These are phyloP conservation scores for zebrafish (Danio rerio) DNA, from an alignment of 2,113 vertebrate genomes.

Conservation along the genomic window DNA sequence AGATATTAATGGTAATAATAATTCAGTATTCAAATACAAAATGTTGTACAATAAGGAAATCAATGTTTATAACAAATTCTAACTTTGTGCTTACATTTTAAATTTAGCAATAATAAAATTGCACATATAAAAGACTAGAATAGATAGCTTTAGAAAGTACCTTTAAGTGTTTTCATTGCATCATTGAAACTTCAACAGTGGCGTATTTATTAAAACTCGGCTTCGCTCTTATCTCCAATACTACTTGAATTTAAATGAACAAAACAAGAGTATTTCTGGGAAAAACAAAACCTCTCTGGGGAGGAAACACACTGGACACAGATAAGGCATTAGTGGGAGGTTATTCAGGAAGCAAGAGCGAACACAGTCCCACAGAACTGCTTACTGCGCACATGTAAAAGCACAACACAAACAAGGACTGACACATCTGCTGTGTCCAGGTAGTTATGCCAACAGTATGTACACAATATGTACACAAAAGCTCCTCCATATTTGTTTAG, in stretches of 20 bases:
- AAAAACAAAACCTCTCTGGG: conserved; percentile 51
- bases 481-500: not conserved
- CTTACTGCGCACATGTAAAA: conserved; percentile 53
- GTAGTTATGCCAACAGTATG: conserved; percentile 1
- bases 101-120: too few species aligned
- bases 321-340: conserved; percentile 58
- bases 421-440: conserved; percentile 17
- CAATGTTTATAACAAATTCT: too few species aligned
- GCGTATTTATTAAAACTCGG: not conserved
- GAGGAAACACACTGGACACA: conserved; percentile 63
- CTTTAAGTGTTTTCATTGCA: too few species aligned
- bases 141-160: too few species aligned
- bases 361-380: conserved; percentile 42
- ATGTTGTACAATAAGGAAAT: too few species aligned
- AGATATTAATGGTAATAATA: too few species aligned
- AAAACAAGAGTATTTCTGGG: conserved; percentile 47
- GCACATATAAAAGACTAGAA: too few species aligned
- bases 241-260: conserved; percentile 20
- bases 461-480: conserved; percentile 14
- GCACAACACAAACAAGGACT: conserved; percentile 30
- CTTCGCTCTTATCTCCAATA: not conserved
- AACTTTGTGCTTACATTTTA: too few species aligned
- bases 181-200: too few species aligned
- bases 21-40: too few species aligned
- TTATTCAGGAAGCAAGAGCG: conserved; percentile 55